phyloP scores from a whole-genome alignment of 2,888 invertebrate species.

The Amorpha juglandis region DNA sequence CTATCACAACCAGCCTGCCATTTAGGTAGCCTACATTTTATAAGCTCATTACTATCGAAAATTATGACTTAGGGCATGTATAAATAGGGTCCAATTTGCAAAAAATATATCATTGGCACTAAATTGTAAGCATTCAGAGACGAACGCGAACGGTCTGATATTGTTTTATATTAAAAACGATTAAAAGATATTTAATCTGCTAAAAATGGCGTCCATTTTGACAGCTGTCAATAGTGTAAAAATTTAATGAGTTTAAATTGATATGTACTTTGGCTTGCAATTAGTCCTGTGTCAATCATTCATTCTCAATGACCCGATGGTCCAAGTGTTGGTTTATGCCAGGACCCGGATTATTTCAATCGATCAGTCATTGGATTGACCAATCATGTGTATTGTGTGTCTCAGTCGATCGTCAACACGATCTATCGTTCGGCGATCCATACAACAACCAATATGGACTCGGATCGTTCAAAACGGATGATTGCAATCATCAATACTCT shows the following conservation, averaged over 20 bases:
- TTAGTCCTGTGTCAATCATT: no score
- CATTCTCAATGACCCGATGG: no score
- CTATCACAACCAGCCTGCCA: slow-evolving; percentile 69
- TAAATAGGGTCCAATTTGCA: slow-evolving; percentile 44
- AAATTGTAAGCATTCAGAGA: slow-evolving; percentile 37
- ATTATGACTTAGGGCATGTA: slow-evolving; percentile 46
- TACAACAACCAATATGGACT: no score
- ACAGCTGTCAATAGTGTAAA: slow-evolving; percentile 13
- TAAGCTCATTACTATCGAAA: slow-evolving; percentile 64
- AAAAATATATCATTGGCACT: slow-evolving; percentile 59
- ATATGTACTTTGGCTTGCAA: slow-evolving; percentile 12
- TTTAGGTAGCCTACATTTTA: slow-evolving; percentile 51
- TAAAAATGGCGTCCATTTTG: not conserved
- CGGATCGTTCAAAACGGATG: no score
- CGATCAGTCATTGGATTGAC: no score
- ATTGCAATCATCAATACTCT: no score
- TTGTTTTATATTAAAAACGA: not conserved
- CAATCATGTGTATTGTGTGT: no score
- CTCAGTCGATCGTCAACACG: no score
- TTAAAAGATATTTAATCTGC: not conserved
- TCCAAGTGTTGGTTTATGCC: no score
- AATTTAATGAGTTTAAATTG: slow-evolving; percentile 9
- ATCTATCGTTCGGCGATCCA: no score
- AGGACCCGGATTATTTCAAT: no score
- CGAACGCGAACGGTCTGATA: slow-evolving; percentile 29